Evolutionary conservation across 2,888 invertebrate genomes (phyloP).

Genomic region (Biston stratarius): DNA sequence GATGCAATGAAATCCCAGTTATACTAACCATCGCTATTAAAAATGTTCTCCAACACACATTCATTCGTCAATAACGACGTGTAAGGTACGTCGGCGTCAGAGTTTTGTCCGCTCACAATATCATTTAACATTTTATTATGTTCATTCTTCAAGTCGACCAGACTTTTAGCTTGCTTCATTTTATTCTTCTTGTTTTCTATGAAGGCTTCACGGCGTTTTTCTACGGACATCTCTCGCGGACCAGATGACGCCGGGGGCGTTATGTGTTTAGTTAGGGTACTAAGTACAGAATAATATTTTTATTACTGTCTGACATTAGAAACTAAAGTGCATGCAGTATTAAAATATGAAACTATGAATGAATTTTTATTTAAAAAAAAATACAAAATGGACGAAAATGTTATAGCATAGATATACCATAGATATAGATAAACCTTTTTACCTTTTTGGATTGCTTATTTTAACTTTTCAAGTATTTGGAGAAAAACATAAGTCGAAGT

Average conservation of each 20-base stretch:
- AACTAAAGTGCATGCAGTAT: too few relatives aligned
- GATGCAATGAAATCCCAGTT: neutral
- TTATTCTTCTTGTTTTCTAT: constrained; percentile 74
- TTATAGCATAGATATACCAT: too few relatives aligned
- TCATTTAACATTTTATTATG: constrained; percentile 68
- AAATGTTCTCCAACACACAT: constrained; percentile 71
- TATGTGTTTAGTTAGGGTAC: constrained; percentile 90
- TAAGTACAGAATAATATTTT: constrained; percentile 51
- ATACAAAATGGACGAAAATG: too few relatives aligned
- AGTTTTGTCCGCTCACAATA: constrained; percentile 68
- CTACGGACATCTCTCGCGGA: constrained; percentile 64
- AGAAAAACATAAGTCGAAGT: too few relatives aligned
- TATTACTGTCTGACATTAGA: too few relatives aligned
- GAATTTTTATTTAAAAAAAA: too few relatives aligned
- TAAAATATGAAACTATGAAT: too few relatives aligned
- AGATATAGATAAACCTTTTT: too few relatives aligned
- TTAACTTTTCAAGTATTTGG: too few relatives aligned
- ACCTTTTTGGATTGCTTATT: too few relatives aligned
- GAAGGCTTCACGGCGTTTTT: constrained; percentile 74
- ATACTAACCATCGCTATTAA: constrained; percentile 68
- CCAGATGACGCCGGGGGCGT: constrained; percentile 86
- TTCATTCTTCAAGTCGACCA: constrained; percentile 72
- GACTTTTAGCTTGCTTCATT: constrained; percentile 73
- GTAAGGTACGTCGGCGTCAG: constrained; percentile 79
- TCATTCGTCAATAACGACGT: constrained; percentile 76